Conservation (phyloP, 1,140 invertebrate genomes). For the Anadara kagoshimensis region DNA sequence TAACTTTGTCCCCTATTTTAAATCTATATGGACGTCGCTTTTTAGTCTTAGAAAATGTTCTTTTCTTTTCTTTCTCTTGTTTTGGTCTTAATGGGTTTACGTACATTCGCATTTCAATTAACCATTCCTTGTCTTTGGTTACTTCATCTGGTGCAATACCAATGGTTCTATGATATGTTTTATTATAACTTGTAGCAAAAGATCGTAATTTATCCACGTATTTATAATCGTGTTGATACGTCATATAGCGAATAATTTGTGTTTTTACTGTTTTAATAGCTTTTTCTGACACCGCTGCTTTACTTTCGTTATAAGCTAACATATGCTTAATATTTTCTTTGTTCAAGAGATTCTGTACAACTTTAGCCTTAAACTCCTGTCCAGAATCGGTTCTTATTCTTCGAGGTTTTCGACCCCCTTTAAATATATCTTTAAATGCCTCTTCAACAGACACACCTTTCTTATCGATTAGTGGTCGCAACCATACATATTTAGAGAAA, state of each 20-base stretch:
- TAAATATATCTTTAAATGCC: constrained; percentile 7
- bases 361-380: constrained; percentile 3
- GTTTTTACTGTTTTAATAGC: constrained; percentile 21
- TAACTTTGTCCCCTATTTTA: constrained; percentile 23
- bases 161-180: constrained; percentile 10
- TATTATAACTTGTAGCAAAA: constrained; percentile 17
- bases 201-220: constrained; percentile 13
- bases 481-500: constrained; percentile 17
- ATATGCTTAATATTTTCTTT: constrained; percentile 2
- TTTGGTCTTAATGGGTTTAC: not conserved
- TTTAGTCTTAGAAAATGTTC: not conserved
- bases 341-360: not conserved
- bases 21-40: not conserved
- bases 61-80: not conserved
- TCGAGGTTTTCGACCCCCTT: not conserved
- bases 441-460: not conserved
- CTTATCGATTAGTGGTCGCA: not conserved
- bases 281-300: constrained; percentile 1
- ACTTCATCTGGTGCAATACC: not conserved
- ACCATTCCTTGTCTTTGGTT: constrained; percentile 7
- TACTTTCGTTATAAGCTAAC: constrained; percentile 7
- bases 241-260: constrained; percentile 12
- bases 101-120: too few relatives aligned
- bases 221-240: not conserved
- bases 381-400: not conserved